Evolutionary conservation across 1,140 invertebrate species (phyloP).

Genomic region (Drosophila chauvacae): DNA sequence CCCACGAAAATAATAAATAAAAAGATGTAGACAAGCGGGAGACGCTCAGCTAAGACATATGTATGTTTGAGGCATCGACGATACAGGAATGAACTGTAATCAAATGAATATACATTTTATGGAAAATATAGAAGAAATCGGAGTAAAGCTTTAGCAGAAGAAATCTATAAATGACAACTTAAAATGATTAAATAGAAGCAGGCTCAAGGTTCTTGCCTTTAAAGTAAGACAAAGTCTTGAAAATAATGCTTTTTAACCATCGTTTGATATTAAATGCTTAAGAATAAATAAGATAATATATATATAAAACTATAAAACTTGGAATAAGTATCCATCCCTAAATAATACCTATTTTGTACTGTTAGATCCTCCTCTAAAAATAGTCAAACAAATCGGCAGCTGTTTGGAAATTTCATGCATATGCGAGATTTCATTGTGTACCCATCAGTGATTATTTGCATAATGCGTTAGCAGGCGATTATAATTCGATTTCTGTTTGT

Average conservation of each 20-base stretch:
- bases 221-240: not conserved
- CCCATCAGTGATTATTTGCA: constrained; percentile 61
- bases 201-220: not conserved
- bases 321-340: not conserved
- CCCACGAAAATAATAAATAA: constrained; percentile 21
- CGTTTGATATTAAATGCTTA: not conserved
- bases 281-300: no score
- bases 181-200: not conserved
- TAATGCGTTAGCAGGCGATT: constrained; percentile 40
- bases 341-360: constrained; percentile 2
- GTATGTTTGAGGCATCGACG: constrained; percentile 9
- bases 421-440: constrained; percentile 77
- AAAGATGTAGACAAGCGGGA: constrained; percentile 29
- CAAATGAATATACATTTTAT: not conserved
- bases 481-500: constrained; percentile 53
- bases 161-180: not conserved
- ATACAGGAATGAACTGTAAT: constrained; percentile 15
- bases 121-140: not conserved
- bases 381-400: constrained; percentile 60
- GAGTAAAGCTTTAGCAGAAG: not conserved
- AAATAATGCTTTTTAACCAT: not conserved
- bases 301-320: not conserved
- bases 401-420: constrained; percentile 80
- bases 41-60: constrained; percentile 1
- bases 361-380: constrained; percentile 40